phyloP scores from a whole-genome alignment of 2,888 invertebrate genomes.

The Rhopalosiphum nymphaeae region DNA sequence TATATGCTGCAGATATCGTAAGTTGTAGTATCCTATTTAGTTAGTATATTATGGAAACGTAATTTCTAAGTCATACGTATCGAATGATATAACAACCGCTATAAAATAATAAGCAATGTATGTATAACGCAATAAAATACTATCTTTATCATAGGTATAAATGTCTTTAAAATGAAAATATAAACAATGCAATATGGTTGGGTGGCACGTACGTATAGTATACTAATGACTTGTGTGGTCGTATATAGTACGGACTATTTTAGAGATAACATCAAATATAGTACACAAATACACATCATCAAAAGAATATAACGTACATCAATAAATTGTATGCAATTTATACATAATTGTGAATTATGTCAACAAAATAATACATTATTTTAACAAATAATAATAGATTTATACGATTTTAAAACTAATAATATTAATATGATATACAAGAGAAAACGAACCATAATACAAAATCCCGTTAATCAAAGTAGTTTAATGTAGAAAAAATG shows the following conservation, averaged over 20 bases:
- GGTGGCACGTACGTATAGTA: not conserved
- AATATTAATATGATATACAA: not conserved
- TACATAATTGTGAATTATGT: not conserved
- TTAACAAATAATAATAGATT: not conserved
- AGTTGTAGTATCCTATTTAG: not conserved
- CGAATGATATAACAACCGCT: not conserved
- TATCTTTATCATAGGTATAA: not conserved
- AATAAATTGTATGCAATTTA: conserved; percentile 3
- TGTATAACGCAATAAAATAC: not conserved
- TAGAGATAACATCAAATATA: not conserved
- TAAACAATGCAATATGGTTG: not conserved
- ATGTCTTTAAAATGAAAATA: conserved; percentile 15
- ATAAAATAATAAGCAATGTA: not conserved
- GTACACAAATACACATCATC: not conserved
- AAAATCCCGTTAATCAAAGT: not conserved
- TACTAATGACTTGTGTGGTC: not conserved
- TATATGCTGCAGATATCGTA: not conserved
- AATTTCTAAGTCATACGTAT: not conserved
- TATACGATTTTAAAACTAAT: conserved; percentile 1
- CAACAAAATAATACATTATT: not conserved
- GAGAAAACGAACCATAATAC: not conserved
- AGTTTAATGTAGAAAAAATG: not conserved
- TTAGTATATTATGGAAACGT: not conserved
- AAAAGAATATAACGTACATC: not conserved
- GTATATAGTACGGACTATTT: not conserved